Evolutionary conservation across 2,888 invertebrate genomes (phyloP).

Genomic region (Junonia oenone): DNA sequence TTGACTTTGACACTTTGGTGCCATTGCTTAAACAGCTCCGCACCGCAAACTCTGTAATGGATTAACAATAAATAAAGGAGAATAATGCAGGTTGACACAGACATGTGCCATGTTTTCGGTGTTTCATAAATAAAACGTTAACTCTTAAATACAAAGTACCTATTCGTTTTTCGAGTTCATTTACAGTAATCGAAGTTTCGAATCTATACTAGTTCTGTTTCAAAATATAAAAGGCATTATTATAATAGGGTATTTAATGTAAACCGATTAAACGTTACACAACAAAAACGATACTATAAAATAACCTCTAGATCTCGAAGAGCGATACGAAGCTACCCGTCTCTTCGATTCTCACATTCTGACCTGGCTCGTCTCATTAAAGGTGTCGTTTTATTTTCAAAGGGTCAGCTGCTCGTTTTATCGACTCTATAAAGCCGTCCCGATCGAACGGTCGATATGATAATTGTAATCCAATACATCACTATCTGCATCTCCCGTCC

Average conservation of each 20-base stretch:
- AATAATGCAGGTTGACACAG: not conserved
- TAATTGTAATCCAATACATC: conserved; percentile 69
- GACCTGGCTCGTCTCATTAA: conserved; percentile 59
- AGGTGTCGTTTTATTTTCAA: conserved; percentile 62
- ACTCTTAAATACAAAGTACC: not conserved
- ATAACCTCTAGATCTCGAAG: conserved; percentile 49
- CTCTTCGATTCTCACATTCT: conserved; percentile 54
- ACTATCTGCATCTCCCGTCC: conserved; percentile 50
- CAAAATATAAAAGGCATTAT: conserved; percentile 9
- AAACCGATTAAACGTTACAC: conserved; percentile 13
- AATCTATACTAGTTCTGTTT: not conserved
- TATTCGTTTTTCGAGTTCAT: not conserved
- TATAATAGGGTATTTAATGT: conserved; percentile 22
- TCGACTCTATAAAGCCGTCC: conserved; percentile 57
- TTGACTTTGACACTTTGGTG: conserved; percentile 41
- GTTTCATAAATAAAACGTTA: not conserved
- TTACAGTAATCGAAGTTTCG: not conserved
- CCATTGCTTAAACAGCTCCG: conserved; percentile 15
- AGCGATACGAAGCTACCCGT: conserved; percentile 46
- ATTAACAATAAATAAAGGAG: not conserved
- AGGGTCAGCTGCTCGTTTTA: conserved; percentile 61
- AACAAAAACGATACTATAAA: conserved; percentile 36
- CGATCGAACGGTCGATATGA: conserved; percentile 63
- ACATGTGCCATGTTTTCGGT: not conserved
- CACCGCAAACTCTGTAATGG: not conserved